These are phyloP conservation scores for Lasioglossum leucozonium DNA, from an alignment of 2,888 invertebrate genomes.

Conservation along the genomic window DNA sequence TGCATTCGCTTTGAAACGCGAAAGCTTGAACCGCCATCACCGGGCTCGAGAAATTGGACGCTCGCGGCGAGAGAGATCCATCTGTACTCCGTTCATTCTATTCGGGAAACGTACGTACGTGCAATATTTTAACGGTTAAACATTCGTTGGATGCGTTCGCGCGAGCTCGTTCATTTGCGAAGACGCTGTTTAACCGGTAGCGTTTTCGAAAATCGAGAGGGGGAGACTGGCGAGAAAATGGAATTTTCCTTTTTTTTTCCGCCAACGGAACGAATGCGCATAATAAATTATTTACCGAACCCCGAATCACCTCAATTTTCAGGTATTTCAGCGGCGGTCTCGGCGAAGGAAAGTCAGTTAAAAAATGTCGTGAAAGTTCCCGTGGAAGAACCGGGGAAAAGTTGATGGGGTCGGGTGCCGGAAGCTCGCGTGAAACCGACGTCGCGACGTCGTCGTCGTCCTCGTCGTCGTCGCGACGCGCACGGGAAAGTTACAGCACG, in stretches of 20 bases:
- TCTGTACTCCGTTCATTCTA: background rate
- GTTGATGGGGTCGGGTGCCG: background rate
- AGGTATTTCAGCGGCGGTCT: background rate
- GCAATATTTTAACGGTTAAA: background rate
- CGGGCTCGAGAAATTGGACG: background rate
- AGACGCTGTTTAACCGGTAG: too few relatives aligned
- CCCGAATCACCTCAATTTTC: background rate
- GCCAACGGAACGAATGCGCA: background rate
- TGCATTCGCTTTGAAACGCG: background rate
- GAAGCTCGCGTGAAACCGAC: background rate
- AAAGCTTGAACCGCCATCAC: background rate
- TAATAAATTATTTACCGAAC: background rate
- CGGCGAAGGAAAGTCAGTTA: background rate
- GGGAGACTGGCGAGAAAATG: too few relatives aligned
- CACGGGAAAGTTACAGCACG: constrained; percentile 17
- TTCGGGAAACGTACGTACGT: background rate
- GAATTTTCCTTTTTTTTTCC: background rate
- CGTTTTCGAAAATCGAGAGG: too few relatives aligned
- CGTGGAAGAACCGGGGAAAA: background rate
- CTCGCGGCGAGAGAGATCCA: background rate
- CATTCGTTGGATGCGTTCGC: background rate
- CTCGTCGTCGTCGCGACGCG: background rate
- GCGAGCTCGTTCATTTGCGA: background rate
- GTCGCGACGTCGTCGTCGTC: too few relatives aligned
- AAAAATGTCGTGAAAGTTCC: background rate